These are phyloP conservation scores for Solenopsis invicta DNA, from an alignment of 1,140 invertebrate species.

Conservation along the genomic window DNA sequence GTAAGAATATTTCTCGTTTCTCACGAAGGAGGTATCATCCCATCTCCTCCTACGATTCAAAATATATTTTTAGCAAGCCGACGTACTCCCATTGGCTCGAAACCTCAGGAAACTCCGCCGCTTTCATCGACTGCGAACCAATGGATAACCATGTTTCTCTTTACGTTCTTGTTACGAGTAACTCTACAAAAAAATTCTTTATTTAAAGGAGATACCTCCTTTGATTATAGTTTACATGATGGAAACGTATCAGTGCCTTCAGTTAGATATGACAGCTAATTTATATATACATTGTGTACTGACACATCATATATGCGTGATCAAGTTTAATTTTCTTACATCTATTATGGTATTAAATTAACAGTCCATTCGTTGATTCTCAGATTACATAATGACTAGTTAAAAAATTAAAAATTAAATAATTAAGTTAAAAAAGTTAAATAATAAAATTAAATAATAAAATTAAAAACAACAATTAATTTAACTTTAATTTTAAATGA, in stretches of 20 bases:
- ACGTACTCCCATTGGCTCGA: slow-evolving; percentile 73
- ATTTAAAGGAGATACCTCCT: slow-evolving; percentile 63
- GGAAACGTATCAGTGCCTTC: slow-evolving; percentile 42
- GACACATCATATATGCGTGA: no score
- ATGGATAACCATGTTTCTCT: slow-evolving; percentile 61
- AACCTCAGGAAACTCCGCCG: slow-evolving; percentile 76
- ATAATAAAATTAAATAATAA: no score
- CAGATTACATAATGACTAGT: no score
- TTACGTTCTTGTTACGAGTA: slow-evolving; percentile 61
- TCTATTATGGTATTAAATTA: neutral
- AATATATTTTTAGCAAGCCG: slow-evolving; percentile 79
- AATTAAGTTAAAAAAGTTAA: no score
- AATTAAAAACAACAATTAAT: no score
- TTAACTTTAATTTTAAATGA: no score
- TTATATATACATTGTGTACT: neutral
- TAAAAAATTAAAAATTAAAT: no score
- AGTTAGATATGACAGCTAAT: neutral
- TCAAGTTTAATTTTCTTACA: neutral
- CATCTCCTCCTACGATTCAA: slow-evolving; percentile 80
- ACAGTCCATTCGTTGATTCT: no score
- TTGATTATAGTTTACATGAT: slow-evolving; percentile 56
- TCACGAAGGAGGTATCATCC: slow-evolving; percentile 69
- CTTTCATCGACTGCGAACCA: slow-evolving; percentile 68
- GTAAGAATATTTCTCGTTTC: slow-evolving; percentile 62
- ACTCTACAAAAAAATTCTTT: slow-evolving; percentile 61